Evolutionary conservation across 1,140 invertebrate species (phyloP).

Genomic region (Solenopsis invicta): DNA sequence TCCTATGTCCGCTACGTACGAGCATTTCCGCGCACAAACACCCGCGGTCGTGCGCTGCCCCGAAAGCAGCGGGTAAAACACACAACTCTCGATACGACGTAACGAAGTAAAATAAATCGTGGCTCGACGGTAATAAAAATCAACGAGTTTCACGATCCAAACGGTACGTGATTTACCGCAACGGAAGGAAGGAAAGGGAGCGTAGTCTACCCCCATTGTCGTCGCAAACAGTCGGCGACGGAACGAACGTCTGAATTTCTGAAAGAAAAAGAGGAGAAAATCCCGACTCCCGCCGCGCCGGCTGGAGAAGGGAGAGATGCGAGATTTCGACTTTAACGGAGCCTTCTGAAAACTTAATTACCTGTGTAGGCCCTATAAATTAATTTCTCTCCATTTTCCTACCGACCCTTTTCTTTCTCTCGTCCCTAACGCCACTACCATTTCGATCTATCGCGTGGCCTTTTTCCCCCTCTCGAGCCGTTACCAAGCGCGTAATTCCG

Average conservation of each 20-base stretch:
- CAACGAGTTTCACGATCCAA: conserved; percentile 64
- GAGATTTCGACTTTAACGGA: conserved; percentile 65
- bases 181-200: conserved; percentile 24
- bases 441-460: conserved; percentile 57
- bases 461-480: conserved; percentile 60
- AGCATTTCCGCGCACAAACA: neutral
- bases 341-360: conserved; percentile 87
- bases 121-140: conserved; percentile 72
- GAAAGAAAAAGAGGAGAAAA: conserved; percentile 54
- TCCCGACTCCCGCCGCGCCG: conserved; percentile 51
- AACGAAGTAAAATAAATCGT: conserved; percentile 76
- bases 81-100: conserved; percentile 71
- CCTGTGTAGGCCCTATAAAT: conserved; percentile 86
- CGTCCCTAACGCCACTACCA: conserved; percentile 49
- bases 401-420: conserved; percentile 57
- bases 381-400: conserved; percentile 86
- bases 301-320: conserved; percentile 57
- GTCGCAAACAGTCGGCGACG: conserved; percentile 21
- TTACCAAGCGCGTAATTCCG: conserved; percentile 82
- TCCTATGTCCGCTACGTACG: conserved; percentile 11
- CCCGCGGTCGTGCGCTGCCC: neutral
- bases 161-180: conserved; percentile 71
- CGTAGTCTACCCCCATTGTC: conserved; percentile 55
- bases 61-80: conserved; percentile 43
- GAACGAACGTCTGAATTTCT: conserved; percentile 57